These are phyloP conservation scores for Oncorhynchus kisutch DNA, from an alignment of 2,113 vertebrate genomes.

Conservation along the genomic window DNA sequence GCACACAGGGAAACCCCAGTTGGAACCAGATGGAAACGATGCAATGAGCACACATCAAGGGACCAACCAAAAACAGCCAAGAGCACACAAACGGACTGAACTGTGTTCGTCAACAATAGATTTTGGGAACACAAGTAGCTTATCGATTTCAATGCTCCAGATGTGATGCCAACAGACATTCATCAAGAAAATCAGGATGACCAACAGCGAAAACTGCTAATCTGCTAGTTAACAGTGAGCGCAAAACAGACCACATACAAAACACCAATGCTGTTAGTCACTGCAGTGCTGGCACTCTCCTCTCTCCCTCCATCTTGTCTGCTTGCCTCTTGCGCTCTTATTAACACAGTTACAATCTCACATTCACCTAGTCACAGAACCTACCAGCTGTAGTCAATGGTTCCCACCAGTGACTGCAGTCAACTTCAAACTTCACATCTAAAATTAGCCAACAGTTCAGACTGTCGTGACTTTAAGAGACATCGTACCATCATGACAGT, in stretches of 20 bases:
- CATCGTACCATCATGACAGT: conserved; percentile 24
- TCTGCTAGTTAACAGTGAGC: conserved; percentile 14
- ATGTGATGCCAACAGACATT: too few species aligned
- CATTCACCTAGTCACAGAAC: conserved; percentile 24
- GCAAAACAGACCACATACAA: conserved; percentile 22
- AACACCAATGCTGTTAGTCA: conserved; percentile 28
- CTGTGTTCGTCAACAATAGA: too few species aligned
- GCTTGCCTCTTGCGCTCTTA: conserved; percentile 11
- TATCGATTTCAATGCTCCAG: too few species aligned
- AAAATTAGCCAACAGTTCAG: background rate
- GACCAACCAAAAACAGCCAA: too few species aligned
- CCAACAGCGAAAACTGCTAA: background rate
- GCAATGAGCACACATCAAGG: too few species aligned
- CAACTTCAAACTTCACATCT: background rate
- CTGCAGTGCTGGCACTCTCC: conserved; percentile 4
- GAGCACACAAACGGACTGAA: too few species aligned
- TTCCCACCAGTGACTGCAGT: background rate
- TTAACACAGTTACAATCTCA: conserved; percentile 43
- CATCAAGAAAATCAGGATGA: background rate
- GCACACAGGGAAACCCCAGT: too few species aligned
- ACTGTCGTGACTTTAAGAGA: too few species aligned
- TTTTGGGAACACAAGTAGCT: too few species aligned
- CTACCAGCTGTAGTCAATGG: background rate
- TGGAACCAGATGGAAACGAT: too few species aligned
- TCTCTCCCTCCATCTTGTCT: background rate